phyloP scores from a whole-genome alignment of 2,888 invertebrate genomes.

The Eledone cirrhosa region DNA sequence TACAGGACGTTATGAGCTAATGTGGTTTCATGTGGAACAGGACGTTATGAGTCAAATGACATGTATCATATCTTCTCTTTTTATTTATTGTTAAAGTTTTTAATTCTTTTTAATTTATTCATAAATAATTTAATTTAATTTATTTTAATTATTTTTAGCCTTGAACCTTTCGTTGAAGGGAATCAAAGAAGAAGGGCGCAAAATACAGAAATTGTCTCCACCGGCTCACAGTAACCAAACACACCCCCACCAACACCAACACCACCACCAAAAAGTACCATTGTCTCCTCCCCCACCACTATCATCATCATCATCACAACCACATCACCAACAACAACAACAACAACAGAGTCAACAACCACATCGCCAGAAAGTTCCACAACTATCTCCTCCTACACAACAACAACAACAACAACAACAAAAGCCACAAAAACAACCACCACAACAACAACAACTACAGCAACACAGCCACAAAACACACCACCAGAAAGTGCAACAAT shows the following conservation, averaged over 20 bases:
- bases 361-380: neutral
- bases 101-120: conserved; percentile 59
- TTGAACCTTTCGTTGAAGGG: conserved; percentile 50
- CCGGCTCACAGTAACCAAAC: conserved; percentile 23
- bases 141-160: conserved; percentile 58
- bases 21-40: no score
- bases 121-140: no score
- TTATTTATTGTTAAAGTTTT: neutral
- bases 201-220: neutral
- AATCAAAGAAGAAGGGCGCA: neutral
- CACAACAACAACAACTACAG: neutral
- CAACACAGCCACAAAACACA: neutral
- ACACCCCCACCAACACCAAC: neutral
- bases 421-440: neutral
- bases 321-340: neutral
- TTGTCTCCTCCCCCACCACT: no score
- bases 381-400: neutral
- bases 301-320: no score
- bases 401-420: neutral
- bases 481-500: neutral
- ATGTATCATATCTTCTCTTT: no score
- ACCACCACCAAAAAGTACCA: neutral
- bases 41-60: no score
- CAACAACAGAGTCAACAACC: neutral
- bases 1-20: no score